Base-by-base conservation (phyloP, 2,113 vertebrate species). In the Ceuthmochares aereus region DNA sequence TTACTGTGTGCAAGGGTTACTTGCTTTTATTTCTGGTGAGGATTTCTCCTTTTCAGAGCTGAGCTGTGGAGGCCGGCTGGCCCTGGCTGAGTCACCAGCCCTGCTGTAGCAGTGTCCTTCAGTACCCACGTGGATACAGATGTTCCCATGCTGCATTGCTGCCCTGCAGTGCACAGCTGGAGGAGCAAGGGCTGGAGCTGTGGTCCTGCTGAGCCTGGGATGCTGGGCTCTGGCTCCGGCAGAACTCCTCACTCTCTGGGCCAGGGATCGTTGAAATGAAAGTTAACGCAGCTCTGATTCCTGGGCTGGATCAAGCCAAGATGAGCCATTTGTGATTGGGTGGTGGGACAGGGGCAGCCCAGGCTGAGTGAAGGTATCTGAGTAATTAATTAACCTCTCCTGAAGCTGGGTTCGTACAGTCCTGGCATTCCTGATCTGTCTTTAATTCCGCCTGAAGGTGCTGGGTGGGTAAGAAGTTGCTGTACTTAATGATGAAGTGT, bases 401-500 rank as follows among this genome's bases (percentile, higher is more conserved):
- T 0, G 21, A 52, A 54, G 22, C 4, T 27, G 9, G 7, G 10
- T 34, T 4, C 0, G n/a, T 0, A 2, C 13, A 29, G 45, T 17
- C 7, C 14, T 29, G 76, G 8, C 9, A 2, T 9, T 55, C 37
- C 45, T 18, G 9, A 9, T 51, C 9, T 23, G 26, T 7, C 59
- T 27, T 21, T 6, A 16, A 1, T 27, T 12, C 11, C 34, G 1
- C 51, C 52, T 2, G 25, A 54, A 9, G 0, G 6, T 22, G 64
- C 45, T 14, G 49, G 16, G 27, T 0, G 8, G 45, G 1, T 3
- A 49, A 30, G 40, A 40, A 82, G 70, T 52, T 11, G 36, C 60
- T 2, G 7, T 1, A 0, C 11, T 12, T 21, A 2, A 0, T 0
- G 0, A 5, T 0, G 6, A 34, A 62, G 12, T 6, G n/a, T 4